Evolutionary conservation across 1,140 invertebrate genomes (phyloP), one percentile per base, ranked within the genome.

Genomic region (Phenacoccus solenopsis): DNA sequence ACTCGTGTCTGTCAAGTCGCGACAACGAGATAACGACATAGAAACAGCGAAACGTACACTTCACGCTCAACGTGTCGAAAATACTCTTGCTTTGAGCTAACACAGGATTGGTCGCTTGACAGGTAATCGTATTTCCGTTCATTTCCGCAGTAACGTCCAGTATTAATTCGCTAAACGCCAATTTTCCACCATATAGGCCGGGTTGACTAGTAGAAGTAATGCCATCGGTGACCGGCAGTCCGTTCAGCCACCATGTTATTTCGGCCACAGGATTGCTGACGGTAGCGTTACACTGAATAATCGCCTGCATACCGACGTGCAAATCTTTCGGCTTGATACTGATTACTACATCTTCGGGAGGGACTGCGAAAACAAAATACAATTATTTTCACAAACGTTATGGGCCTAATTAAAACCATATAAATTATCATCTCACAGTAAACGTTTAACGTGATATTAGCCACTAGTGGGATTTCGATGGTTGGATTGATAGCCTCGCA

Each of bases 401-500:
- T 59, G 4, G n/a, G 56, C 5, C 20, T 22, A 20, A 22, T 9
- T 59, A 59, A 59, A n/a, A n/a, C n/a, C n/a, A n/a, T n/a, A n/a
- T n/a, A 32, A 32, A 32, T 7, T 32, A 32, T 16, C 16, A 49
- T 89, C 93, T 94, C 84, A 98, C 95, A 98, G 74, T 92, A 86
- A 21, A 98, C 94, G 76, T 87, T 89, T 1, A 98, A 81, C 10
- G 85, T 88, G 49, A 93, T 84, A 35, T 85, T 88, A 79, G 93
- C 88, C 72, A 90, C 86, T 20, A 96, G 81, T 0, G 94, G 94
- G 69, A 90, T 87, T 76, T 89, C 86, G 0, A 93, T 93, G 0
- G 96, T 95, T 28, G 89, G 88, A 82, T 98, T 98, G 0, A 86
- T 85, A 0, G 94, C 95, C 77, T 95, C 91, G 80, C 96, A 99